Evolutionary conservation across 2,888 invertebrate species (phyloP), one percentile per base, ranked within the genome.

Genomic region (Syrphus vitripennis): DNA sequence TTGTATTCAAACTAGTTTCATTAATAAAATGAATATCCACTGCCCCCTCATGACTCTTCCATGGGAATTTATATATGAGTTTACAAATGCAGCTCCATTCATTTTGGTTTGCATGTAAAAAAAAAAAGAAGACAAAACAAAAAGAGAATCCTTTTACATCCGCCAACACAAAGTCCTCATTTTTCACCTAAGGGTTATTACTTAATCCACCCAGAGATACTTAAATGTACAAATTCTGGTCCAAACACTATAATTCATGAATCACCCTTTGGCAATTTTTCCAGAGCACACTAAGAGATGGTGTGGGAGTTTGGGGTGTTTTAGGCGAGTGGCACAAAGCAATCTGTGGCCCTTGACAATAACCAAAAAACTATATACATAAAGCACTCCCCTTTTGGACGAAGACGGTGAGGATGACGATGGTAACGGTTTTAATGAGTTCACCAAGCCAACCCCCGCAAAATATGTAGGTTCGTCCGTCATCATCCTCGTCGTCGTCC

Each of bases 141-240:
- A 65, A 45, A 45, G 45, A 50, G 45, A 50, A 65, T 48, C 67
- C 65, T 74, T 80, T 65, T 48, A 48, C 57, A 50, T 34, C 34
- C 1, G 53, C 53, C 65, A 79, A 71, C 48, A 69, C 24, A 63
- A 63, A 61, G 71, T 63, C 76, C 70, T 76, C 59, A 40, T 77
- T 77, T 76, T 45, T 34, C 67, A 76, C 80, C 79, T 72, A 80
- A 84, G 84, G 84, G 84, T 84, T 84, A 84, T 84, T 84, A 80
- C 84, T 84, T 84, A 84, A 84, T 84, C 84, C 76, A 80, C 63
- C 80, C 80, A 80, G 80, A 76, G 84, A 84, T 80, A 84, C 84
- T 80, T 84, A 80, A 72, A 76, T 80, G 80, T 76, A 61, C 76
- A 72, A 84, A 84, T 76, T 76, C 76, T 61, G 76, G 71, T 80